Evolutionary conservation across 2,797 vertebrate genomes (phyloP).

Genomic region (Macropus fuliginosus): DNA sequence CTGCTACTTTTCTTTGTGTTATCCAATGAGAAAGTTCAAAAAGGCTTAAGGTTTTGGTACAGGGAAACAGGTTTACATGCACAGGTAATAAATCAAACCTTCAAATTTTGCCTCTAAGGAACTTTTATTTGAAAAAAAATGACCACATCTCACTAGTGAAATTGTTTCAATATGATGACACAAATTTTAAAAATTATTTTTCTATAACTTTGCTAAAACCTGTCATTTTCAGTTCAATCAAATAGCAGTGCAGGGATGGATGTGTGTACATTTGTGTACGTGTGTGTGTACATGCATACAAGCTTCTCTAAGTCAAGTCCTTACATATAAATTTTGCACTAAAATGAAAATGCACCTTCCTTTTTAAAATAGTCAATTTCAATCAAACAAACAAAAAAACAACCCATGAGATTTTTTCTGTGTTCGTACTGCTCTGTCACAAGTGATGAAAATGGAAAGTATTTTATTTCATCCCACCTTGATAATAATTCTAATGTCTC

Average conservation of each 20-base stretch:
- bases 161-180: neutral
- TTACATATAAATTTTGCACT: neutral
- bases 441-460: constrained; percentile 7
- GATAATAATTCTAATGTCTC: neutral
- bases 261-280: too few relatives aligned
- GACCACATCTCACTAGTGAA: neutral
- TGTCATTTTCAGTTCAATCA: neutral
- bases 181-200: neutral
- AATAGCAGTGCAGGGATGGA: neutral
- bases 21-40: neutral
- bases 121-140: neutral
- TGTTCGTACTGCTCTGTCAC: neutral
- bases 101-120: neutral
- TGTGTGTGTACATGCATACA: too few relatives aligned
- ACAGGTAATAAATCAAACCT: neutral
- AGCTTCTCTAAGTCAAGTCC: neutral
- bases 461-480: neutral
- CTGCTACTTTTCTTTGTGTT: neutral
- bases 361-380: neutral
- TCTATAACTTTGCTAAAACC: neutral
- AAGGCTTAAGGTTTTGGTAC: neutral
- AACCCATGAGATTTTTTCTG: neutral
- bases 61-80: neutral
- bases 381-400: neutral
- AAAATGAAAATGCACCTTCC: neutral